Evolutionary conservation across 2,797 vertebrate species (phyloP), one percentile per base, ranked within the genome.

Genomic region (Choloepus didactylus): DNA sequence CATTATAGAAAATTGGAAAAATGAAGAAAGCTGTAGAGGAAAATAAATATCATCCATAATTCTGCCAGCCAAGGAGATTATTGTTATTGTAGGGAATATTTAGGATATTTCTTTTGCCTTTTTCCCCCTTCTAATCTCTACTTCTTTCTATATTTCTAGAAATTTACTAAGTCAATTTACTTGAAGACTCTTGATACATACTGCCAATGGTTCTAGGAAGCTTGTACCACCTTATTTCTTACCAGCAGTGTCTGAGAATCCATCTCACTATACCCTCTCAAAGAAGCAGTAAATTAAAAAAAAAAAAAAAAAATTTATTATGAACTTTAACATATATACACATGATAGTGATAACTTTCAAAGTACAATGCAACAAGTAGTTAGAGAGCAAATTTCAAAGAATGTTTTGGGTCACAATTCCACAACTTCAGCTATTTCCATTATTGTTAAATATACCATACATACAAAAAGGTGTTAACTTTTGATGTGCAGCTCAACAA

Each of bases 151-250:
- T 56, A 7, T 51, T 75, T 27, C 15, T 60, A 15, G 75, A 80
- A 56, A 12, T 46, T 18, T 14, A 3, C 54, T 19, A 56, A 5
- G 54, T 56, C 18, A 56, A 18, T 56, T 56, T 56, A 56, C 54
- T 56, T 56, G 60, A 59, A 67, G n/a, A 1, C 16, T 67, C 35
- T 49, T 35, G 25, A 15, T 62, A 31, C 29, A 41, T 12, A 3
- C 7, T 89, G 64, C 38, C 25, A n/a, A 0, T 9, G 31, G 38
- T 54, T 49, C 27, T 54, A 19, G 41, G 23, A 56, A 54, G 29
- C 41, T 69, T 3, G 0, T 59, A 5, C 41, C 49, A 14, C 0
- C 6, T n/a, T 18, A 6, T 0, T 9, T 27, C 23, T 85, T n/a
- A 4, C 6, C 27, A 1, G 6, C 35, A 0, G 12, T 38, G 5